Evolutionary conservation across 2,888 invertebrate genomes (phyloP).

Genomic region (Xestia ashworthii): DNA sequence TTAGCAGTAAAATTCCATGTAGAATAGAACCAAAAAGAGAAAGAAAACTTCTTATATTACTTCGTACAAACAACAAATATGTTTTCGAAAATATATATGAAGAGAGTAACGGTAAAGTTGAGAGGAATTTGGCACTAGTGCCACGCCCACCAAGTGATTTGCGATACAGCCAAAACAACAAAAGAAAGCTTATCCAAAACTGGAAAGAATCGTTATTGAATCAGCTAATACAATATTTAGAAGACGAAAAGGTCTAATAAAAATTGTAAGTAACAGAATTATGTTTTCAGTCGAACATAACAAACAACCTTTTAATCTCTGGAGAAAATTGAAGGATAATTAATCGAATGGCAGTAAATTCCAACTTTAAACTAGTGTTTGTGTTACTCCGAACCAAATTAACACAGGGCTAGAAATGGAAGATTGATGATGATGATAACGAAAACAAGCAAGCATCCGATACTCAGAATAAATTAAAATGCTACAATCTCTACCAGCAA

Average conservation of each 20-base stretch:
- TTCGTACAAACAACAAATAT: background rate
- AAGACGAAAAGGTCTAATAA: conserved; percentile 1
- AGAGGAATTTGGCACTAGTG: conserved; percentile 36
- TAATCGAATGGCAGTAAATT: too few relatives aligned
- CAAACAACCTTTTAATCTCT: background rate
- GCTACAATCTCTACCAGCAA: background rate
- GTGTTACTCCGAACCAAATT: background rate
- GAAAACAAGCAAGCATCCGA: background rate
- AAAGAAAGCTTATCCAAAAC: conserved; percentile 29
- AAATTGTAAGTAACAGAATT: background rate
- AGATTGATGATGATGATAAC: background rate
- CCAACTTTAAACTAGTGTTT: background rate
- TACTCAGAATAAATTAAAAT: background rate
- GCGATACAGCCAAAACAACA: conserved; percentile 19
- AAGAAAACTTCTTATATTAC: background rate
- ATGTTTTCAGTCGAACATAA: conserved; percentile 3
- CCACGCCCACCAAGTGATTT: conserved; percentile 35
- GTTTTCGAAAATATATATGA: conserved; percentile 25
- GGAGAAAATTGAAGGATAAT: background rate
- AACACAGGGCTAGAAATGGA: background rate
- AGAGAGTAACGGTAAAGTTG: conserved; percentile 32
- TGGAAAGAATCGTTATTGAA: conserved; percentile 18
- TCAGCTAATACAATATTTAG: conserved; percentile 20
- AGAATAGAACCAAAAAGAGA: conserved; percentile 14
- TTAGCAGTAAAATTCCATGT: conserved; percentile 14